Evolutionary conservation across 1,140 invertebrate species (phyloP).

Genomic region (Listronotus bonariensis): DNA sequence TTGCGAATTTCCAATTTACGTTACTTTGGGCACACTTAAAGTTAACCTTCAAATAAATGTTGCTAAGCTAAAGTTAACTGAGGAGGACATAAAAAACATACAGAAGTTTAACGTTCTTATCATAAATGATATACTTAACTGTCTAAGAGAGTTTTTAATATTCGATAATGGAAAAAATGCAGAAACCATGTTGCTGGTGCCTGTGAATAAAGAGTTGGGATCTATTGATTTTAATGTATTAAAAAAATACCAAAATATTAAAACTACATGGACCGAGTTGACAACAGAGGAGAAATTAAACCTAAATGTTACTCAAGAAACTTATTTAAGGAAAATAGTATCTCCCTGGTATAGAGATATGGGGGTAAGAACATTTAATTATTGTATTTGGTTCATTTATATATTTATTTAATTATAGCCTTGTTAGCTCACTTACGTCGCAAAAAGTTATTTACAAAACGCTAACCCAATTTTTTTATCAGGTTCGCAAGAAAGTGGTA

Average conservation of each 20-base stretch:
- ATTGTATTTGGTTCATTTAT: background rate
- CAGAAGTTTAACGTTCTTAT: slow-evolving; percentile 63
- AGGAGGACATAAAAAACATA: slow-evolving; percentile 62
- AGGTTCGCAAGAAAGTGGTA: no score
- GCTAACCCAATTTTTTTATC: no score
- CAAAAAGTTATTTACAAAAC: no score
- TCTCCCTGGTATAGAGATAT: slow-evolving; percentile 82
- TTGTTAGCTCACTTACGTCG: no score
- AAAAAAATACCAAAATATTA: slow-evolving; percentile 49
- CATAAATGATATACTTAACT: slow-evolving; percentile 73
- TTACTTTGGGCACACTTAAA: slow-evolving; percentile 78
- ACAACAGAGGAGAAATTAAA: slow-evolving; percentile 62
- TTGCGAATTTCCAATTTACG: slow-evolving; percentile 83
- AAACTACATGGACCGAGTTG: slow-evolving; percentile 51
- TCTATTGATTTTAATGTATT: slow-evolving; percentile 71
- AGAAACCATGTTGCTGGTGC: slow-evolving; percentile 79
- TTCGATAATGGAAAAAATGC: slow-evolving; percentile 67
- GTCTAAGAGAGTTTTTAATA: slow-evolving; percentile 79
- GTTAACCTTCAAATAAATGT: slow-evolving; percentile 65
- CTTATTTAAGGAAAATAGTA: slow-evolving; percentile 74
- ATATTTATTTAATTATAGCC: no score
- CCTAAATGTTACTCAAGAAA: slow-evolving; percentile 65
- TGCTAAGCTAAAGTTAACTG: slow-evolving; percentile 58
- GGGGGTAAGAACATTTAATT: slow-evolving; percentile 38
- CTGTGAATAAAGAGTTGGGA: slow-evolving; percentile 55